Evolutionary conservation across 2,797 vertebrate genomes (phyloP).

Genomic region (Melanotaenia parkinsoni): DNA sequence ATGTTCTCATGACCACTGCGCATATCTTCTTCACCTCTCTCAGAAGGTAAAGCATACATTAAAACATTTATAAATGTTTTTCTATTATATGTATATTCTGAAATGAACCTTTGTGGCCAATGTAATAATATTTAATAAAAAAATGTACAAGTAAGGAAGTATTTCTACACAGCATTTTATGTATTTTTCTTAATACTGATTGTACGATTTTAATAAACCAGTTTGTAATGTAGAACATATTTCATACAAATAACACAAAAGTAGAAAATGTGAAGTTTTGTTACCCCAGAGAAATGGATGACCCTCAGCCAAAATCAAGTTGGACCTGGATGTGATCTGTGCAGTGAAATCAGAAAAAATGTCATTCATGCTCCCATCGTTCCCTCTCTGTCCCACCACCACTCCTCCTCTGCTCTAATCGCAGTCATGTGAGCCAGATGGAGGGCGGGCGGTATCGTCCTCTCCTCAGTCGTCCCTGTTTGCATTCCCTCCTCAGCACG

Average conservation of each 20-base stretch:
- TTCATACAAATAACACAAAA: constrained; percentile 7
- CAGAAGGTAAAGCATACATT: neutral
- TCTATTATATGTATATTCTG: neutral
- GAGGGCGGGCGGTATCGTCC: constrained; percentile 45
- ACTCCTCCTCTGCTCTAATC: constrained; percentile 73
- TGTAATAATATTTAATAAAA: neutral
- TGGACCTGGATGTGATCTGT: constrained; percentile 30
- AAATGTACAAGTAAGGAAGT: neutral
- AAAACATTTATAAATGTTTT: neutral
- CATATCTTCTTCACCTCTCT: neutral
- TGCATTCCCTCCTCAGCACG: constrained; percentile 41
- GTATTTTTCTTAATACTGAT: neutral
- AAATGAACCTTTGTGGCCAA: neutral
- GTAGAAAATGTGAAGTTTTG: constrained; percentile 15
- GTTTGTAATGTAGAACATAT: neutral
- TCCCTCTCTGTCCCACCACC: constrained; percentile 41
- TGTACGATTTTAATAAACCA: neutral
- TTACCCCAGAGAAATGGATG: constrained; percentile 62
- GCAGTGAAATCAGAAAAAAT: constrained; percentile 32
- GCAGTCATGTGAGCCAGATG: constrained; percentile 79
- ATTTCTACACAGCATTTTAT: neutral
- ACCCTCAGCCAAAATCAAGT: constrained; percentile 15
- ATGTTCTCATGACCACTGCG: neutral
- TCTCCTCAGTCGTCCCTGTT: constrained; percentile 46
- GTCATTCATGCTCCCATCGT: constrained; percentile 40